Conservation (phyloP, 2,888 invertebrate genomes). For the Ganaspis brasiliensis region DNA sequence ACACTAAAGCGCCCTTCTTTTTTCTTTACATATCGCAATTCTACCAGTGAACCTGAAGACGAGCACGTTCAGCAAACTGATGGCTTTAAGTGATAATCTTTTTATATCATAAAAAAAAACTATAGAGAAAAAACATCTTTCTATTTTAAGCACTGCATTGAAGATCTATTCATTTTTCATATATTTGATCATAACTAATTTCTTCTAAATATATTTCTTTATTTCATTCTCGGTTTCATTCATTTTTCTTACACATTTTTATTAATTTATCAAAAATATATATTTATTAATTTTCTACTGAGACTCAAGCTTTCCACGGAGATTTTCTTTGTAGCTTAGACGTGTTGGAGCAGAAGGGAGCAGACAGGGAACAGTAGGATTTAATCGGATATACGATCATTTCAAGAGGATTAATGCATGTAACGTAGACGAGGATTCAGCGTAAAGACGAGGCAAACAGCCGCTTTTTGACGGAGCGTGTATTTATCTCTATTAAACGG, state of each 20-base stretch:
- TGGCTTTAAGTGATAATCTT: constrained; percentile 31
- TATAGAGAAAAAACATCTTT: neutral
- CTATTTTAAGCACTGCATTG: neutral
- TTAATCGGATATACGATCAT: constrained; percentile 51
- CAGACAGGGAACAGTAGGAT: constrained; percentile 6
- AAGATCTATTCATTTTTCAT: too few species aligned
- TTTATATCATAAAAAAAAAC: constrained; percentile 17
- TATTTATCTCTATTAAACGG: constrained; percentile 45
- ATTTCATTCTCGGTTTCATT: too few species aligned
- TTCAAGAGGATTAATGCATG: constrained; percentile 50
- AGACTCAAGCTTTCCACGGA: neutral
- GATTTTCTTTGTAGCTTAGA: constrained; percentile 34
- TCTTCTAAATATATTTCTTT: too few species aligned
- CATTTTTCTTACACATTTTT: too few species aligned
- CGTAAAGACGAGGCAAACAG: constrained; percentile 45
- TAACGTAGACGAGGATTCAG: constrained; percentile 47
- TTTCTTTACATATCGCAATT: constrained; percentile 16
- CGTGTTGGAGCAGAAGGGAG: neutral
- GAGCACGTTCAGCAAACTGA: constrained; percentile 39
- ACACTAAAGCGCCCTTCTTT: constrained; percentile 30
- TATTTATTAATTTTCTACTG: neutral
- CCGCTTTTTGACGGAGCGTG: constrained; percentile 43
- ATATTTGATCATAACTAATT: too few species aligned
- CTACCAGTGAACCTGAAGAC: neutral
- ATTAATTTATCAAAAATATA: neutral